Evolutionary conservation across 2,888 invertebrate species (phyloP), one percentile per base, ranked within the genome.

Genomic region (Rhodophaea formosa): DNA sequence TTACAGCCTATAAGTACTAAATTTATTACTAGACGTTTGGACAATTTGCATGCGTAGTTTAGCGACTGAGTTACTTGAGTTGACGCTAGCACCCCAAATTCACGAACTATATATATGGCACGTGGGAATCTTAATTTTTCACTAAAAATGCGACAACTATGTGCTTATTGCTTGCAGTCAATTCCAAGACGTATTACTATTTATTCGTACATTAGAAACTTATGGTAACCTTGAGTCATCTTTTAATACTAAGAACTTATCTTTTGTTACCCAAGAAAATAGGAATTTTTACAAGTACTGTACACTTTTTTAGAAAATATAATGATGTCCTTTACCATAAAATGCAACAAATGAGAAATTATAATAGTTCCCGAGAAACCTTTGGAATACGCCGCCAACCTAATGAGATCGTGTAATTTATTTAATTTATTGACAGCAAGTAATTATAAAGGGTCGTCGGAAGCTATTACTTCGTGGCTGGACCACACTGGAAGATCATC

Each of bases 81-180:
- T 69, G 72, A 74, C 72, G 65, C 64, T 75, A 81, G 77, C 78
- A 82, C 79, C 79, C 75, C 74, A 69, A 78, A n/a, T n/a, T n/a
- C 71, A 71, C 65, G 66, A n/a, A n/a, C n/a, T n/a, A n/a, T n/a
- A n/a, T n/a, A 63, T 79, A 84, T 84, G 84, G 84, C 84, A 84
- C 84, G 68, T 80, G 75, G 71, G 76, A 80, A 79, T 75, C 35
- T 35, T 51, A 43, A 29, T 30, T 44, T 53, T 44, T 30, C 16
- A 44, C 29, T 30, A 44, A 30, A 53, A 44, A 44, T 53, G 43
- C 53, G 30, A 7, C 44, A 70, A 61, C 42, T 65, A 53, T 47
- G 42, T 49, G 42, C 71, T 73, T 79, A 80, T 80, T 82, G 79
- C 80, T 80, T 74, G 74, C 74, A 76, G 74, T 83, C 81, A 82